Evolutionary conservation across 2,888 invertebrate species (phyloP).

Genomic region (Eustalomyia histrio): DNA sequence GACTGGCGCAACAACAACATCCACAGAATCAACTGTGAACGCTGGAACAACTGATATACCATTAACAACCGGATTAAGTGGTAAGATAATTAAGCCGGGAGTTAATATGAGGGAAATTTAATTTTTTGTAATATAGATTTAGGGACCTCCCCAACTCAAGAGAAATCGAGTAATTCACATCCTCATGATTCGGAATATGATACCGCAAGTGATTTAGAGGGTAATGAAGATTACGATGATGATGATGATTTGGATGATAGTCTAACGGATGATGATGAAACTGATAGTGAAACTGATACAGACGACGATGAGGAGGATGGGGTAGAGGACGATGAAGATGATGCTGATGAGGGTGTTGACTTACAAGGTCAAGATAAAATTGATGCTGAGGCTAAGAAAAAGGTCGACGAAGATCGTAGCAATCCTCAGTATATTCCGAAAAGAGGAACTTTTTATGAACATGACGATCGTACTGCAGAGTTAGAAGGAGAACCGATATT

Average conservation of each 20-base stretch:
- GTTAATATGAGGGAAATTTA: slow-evolving; percentile 70
- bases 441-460: slow-evolving; percentile 97
- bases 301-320: slow-evolving; percentile 73
- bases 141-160: slow-evolving; percentile 77
- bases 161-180: slow-evolving; percentile 77
- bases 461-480: slow-evolving; percentile 91
- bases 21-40: slow-evolving; percentile 66
- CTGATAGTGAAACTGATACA: slow-evolving; percentile 71
- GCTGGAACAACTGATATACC: slow-evolving; percentile 60
- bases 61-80: slow-evolving; percentile 58
- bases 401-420: slow-evolving; percentile 95
- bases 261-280: slow-evolving; percentile 66
- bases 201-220: slow-evolving; percentile 79
- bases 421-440: slow-evolving; percentile 99
- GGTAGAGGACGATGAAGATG: slow-evolving; percentile 71
- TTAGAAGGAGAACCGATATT: slow-evolving; percentile 63
- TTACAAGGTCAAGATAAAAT: slow-evolving; percentile 82
- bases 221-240: slow-evolving; percentile 77
- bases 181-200: slow-evolving; percentile 80
- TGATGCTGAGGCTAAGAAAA: slow-evolving; percentile 84
- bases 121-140: slow-evolving; percentile 67
- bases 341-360: slow-evolving; percentile 82
- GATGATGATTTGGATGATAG: slow-evolving; percentile 68
- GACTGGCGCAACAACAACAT: slow-evolving; percentile 66
- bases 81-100: slow-evolving; percentile 16